A percentile compares a stretch with the other conserved stretches of the same genome.
These are phyloP conservation scores for Pollenia amentaria DNA, from an alignment of 2,888 invertebrate species.

Conservation along the genomic window DNA sequence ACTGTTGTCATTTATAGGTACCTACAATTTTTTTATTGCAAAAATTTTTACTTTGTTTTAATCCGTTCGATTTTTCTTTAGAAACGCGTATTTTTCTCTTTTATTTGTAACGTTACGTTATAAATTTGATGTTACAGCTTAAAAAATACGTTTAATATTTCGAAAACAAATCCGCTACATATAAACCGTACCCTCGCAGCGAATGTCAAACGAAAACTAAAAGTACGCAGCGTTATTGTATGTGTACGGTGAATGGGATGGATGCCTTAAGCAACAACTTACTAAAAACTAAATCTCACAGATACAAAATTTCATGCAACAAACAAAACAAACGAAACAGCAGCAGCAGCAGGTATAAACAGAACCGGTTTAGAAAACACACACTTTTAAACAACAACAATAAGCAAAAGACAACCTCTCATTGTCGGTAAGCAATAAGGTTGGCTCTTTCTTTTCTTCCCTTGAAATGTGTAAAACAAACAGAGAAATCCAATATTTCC, in stretches of 20 bases:
- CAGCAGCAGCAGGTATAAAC: slow-evolving; percentile 62
- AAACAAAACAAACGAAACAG: slow-evolving; percentile 53
- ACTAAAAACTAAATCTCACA: slow-evolving; percentile 74
- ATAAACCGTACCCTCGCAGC: slow-evolving; percentile 74
- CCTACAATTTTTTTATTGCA: neutral
- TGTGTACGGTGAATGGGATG: slow-evolving; percentile 69
- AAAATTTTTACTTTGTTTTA: slow-evolving; percentile 8
- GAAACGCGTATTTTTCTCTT: slow-evolving; percentile 10
- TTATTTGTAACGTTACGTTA: slow-evolving; percentile 24
- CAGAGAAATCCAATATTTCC: slow-evolving; percentile 37
- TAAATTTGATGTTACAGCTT: neutral
- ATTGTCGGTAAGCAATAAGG: neutral
- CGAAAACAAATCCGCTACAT: slow-evolving; percentile 71
- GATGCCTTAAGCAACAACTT: slow-evolving; percentile 71
- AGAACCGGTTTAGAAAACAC: slow-evolving; percentile 71
- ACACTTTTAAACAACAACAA: neutral
- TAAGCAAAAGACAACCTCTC: slow-evolving; percentile 61
- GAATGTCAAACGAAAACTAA: slow-evolving; percentile 77
- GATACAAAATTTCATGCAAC: slow-evolving; percentile 69
- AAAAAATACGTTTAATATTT: slow-evolving; percentile 33
- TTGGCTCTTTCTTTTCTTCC: slow-evolving; percentile 5
- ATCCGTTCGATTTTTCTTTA: slow-evolving; percentile 1
- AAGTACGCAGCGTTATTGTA: slow-evolving; percentile 63
- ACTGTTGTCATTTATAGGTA: neutral
- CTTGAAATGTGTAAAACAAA: neutral